Evolutionary conservation across 2,888 invertebrate species (phyloP).

Genomic region (Sesamia inferens): DNA sequence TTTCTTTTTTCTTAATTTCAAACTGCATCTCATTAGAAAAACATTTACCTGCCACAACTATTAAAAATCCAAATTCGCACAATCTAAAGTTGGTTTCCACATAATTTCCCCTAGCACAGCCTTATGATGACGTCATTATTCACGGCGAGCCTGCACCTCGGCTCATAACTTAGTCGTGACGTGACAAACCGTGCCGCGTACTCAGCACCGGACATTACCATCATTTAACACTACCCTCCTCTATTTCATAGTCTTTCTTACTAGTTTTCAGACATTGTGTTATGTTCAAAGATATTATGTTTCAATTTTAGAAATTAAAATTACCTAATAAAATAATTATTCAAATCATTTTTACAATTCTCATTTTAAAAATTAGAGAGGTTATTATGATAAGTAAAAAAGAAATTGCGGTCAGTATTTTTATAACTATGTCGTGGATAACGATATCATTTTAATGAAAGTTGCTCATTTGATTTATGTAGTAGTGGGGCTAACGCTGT

Average conservation of each 20-base stretch:
- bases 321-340: too few relatives aligned
- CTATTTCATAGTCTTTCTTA: constrained; percentile 47
- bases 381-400: too few relatives aligned
- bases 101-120: constrained; percentile 37
- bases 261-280: constrained; percentile 18
- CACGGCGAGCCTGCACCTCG: constrained; percentile 49
- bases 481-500: too few relatives aligned
- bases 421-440: too few relatives aligned
- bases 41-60: not conserved
- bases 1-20: not conserved
- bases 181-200: constrained; percentile 58
- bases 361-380: too few relatives aligned
- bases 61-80: not conserved
- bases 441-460: too few relatives aligned
- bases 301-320: not conserved
- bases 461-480: too few relatives aligned
- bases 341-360: too few relatives aligned
- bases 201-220: constrained; percentile 60
- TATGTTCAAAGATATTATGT: not conserved
- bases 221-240: constrained; percentile 55
- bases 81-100: constrained; percentile 18
- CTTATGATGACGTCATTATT: constrained; percentile 59
- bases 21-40: not conserved
- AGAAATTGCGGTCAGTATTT: too few relatives aligned
- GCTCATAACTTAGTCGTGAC: constrained; percentile 63